Percentiles rank a stretch among this genome's conserved stretches.
Conservation (phyloP, 1,140 invertebrate species). For the Drosophila trapezifrons region DNA sequence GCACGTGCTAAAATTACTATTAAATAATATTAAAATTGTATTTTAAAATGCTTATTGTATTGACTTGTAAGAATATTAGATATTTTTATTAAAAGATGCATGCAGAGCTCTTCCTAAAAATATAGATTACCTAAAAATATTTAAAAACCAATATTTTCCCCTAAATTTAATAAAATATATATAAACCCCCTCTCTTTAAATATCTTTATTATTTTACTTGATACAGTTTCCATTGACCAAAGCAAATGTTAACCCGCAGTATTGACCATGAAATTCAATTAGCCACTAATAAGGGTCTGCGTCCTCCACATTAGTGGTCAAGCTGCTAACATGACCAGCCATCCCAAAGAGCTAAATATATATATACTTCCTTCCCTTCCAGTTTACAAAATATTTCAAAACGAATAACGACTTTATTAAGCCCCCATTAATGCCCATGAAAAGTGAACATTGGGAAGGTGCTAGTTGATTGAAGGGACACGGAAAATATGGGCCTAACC, state of each 20-base stretch:
- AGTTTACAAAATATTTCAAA: constrained; percentile 6
- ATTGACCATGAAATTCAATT: constrained; percentile 41
- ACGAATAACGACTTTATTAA: constrained; percentile 37
- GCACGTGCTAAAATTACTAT: not conserved
- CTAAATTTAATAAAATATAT: too few relatives aligned
- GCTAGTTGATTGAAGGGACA: constrained; percentile 20
- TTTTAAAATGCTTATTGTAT: not conserved
- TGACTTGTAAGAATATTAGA: too few relatives aligned
- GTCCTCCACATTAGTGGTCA: constrained; percentile 37
- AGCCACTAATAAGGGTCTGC: constrained; percentile 34
- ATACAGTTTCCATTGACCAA: not conserved
- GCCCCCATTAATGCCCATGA: constrained; percentile 31
- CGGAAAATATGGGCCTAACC: constrained; percentile 25
- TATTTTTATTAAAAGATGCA: too few relatives aligned
- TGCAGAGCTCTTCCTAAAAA: too few relatives aligned
- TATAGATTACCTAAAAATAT: too few relatives aligned
- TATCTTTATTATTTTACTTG: not conserved
- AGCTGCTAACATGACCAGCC: constrained; percentile 33
- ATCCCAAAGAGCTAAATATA: constrained; percentile 7
- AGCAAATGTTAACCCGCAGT: not conserved
- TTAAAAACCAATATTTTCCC: too few relatives aligned
- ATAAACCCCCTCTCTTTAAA: too few relatives aligned
- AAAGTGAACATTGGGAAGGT: constrained; percentile 26
- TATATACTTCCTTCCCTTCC: not conserved
- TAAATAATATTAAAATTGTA: not conserved